Conservation (phyloP, 1,140 invertebrate genomes). For the Oscheius sp. region DNA sequence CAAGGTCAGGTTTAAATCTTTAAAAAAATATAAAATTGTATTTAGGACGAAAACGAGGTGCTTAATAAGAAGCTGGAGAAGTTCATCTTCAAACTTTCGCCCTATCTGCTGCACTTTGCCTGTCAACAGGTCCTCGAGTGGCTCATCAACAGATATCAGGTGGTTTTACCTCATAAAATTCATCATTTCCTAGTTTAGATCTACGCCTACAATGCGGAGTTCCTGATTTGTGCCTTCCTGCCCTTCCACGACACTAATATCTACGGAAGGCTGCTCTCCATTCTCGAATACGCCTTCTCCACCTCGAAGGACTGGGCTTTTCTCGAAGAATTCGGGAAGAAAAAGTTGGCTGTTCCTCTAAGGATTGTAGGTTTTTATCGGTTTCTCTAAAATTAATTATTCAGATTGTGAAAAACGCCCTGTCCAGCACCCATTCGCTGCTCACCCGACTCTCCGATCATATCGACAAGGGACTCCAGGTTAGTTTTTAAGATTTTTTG, state of each 20-base stretch:
- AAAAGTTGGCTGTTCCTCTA: constrained; percentile 19
- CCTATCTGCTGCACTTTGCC: constrained; percentile 40
- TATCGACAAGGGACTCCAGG: constrained; percentile 23
- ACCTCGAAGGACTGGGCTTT: constrained; percentile 37
- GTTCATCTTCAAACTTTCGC: constrained; percentile 34
- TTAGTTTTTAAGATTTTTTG: neutral
- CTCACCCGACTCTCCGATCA: constrained; percentile 27
- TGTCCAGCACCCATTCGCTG: constrained; percentile 16
- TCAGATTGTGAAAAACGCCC: constrained; percentile 16
- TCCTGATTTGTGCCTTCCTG: constrained; percentile 29
- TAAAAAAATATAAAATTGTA: neutral
- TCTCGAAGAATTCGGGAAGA: constrained; percentile 14
- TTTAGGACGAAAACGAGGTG: constrained; percentile 27
- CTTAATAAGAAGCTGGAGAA: constrained; percentile 27
- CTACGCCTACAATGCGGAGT: constrained; percentile 42
- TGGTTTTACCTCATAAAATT: constrained; percentile 21
- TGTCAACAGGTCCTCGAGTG: constrained; percentile 41
- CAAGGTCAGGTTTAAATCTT: neutral
- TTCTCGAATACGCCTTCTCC: constrained; percentile 28
- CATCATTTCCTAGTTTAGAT: constrained; percentile 26
- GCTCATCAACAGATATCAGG: constrained; percentile 38
- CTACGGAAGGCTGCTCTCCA: constrained; percentile 34
- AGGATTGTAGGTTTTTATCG: constrained; percentile 1
- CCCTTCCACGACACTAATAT: constrained; percentile 43
- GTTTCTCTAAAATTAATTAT: neutral